Evolutionary conservation across 2,888 invertebrate species (phyloP), one percentile per base, ranked within the genome.

Genomic region (Platycheirus rosarum): DNA sequence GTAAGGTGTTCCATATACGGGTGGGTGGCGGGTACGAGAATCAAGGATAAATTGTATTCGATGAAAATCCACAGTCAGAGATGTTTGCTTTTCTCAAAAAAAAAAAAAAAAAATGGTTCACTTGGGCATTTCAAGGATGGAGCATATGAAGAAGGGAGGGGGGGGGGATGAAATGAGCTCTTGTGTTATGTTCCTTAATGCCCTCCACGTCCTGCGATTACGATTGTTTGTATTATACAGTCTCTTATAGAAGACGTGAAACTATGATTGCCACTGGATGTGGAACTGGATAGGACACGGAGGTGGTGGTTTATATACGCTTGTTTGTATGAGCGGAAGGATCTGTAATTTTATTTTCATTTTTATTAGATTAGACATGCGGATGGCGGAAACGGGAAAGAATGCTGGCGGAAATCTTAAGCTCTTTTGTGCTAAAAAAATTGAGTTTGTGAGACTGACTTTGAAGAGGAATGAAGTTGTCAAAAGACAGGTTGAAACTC

Each of bases 11-110:
- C n/a, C n/a, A n/a, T n/a, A n/a, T n/a, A n/a, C n/a, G 23, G 2
- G 16, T 4, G 48, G 23, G 55, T 11, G 53, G 7, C 2, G 5
- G 2, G 16, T 2, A 48, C 42, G 60, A 13, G 53, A 60, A 62
- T 46, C 65, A 70, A 42, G 53, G 68, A 73, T 69, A 71, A 73
- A 82, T 82, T 55, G 63, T 73, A 73, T 77, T 73, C 82, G 82
- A 76, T 73, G 71, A 73, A 82, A 77, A 35, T 82, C 57, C 82
- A 63, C 13, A 73, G 77, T 82, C 82, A 82, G 77, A 77, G 51
- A 77, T 82, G 82, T 82, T 82, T 77, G 68, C 44, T 35, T 26
- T 14, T 69, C n/a, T n/a, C n/a, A n/a, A n/a, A n/a, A n/a, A n/a
- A n/a, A n/a, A n/a, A n/a, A n/a, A n/a, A n/a, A n/a, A n/a, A n/a